Evolutionary conservation across 2,888 invertebrate genomes (phyloP), one percentile per base, ranked within the genome.

Genomic region (Tortricodes alternella): DNA sequence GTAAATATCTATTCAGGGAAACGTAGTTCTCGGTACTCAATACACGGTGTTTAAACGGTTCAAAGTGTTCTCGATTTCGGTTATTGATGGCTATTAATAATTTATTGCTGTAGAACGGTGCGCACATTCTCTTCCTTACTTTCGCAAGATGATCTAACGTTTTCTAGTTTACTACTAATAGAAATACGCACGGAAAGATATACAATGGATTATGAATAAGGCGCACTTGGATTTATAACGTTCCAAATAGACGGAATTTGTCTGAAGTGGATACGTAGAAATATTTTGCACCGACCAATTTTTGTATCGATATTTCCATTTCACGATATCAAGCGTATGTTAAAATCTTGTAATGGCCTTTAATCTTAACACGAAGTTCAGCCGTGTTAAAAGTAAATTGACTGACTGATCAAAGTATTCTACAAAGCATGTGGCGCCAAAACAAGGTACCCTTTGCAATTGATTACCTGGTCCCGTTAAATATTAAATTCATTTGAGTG

Each of bases 61-160:
- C 72, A 70, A 71, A 78, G 69, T 73, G 76, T 74, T 77, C 78
- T 74, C 78, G 70, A 71, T 71, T 78, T 71, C 65, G 67, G 68
- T 76, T 77, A 76, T 72, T 68, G 78, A 76, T 78, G 69, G 76
- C 73, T 81, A 73, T 74, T 71, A 72, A 71, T 76, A 77, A 83
- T 85, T 82, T 85, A 85, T 80, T 66, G 77, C 71, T 69, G 65
- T 70, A 67, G 67, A 71, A 72, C 70, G 64, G 65, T 74, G 68
- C 68, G 64, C 63, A 64, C 62, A 70, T 72, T 78, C 70, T 73
- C 80, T 83, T 85, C 78, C 80, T 73, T 66, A 66, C 71, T 81
- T 80, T 80, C 73, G 74, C 76, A 77, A 78, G 70, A 69, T 74
- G 71, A 75, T 78, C 71, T 72, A 50, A 50, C 49, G 32, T 49